Evolutionary conservation across 2,113 vertebrate species (phyloP).

Genomic region (Australoheros scitulus): DNA sequence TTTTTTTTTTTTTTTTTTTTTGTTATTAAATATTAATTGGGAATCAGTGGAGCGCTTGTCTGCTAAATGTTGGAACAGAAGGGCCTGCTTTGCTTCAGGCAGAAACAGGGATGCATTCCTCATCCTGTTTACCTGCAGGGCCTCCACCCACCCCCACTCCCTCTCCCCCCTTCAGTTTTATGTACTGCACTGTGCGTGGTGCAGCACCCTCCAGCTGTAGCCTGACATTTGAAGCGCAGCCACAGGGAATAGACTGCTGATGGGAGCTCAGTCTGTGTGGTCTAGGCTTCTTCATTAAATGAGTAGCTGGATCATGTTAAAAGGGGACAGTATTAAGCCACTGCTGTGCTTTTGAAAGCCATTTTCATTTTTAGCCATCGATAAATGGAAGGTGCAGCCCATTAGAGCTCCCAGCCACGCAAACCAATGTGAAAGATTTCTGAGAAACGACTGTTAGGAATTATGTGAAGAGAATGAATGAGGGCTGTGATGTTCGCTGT

Average conservation of each 20-base stretch:
- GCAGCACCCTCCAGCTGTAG: conserved; percentile 56
- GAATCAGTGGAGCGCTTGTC: conserved; percentile 81
- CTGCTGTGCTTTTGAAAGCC: conserved; percentile 61
- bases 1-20: conserved; percentile 23
- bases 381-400: conserved; percentile 55
- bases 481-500: conserved; percentile 44
- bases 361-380: conserved; percentile 73
- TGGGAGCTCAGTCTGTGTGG: conserved; percentile 61
- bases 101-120: conserved; percentile 62
- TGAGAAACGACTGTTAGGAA: conserved; percentile 46
- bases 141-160: conserved; percentile 11
- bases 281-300: conserved; percentile 64
- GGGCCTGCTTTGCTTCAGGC: conserved; percentile 72
- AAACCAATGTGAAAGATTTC: conserved; percentile 55
- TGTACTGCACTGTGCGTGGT: conserved; percentile 60
- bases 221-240: conserved; percentile 70
- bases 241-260: conserved; percentile 50
- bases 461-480: conserved; percentile 62
- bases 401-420: conserved; percentile 50
- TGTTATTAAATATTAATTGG: conserved; percentile 82
- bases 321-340: conserved; percentile 52
- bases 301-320: conserved; percentile 59
- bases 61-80: conserved; percentile 80
- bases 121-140: conserved; percentile 74
- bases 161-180: conserved; percentile 42